Percentiles rank a stretch among this genome's conserved stretches.
phyloP scores from a whole-genome alignment of 2,113 vertebrate genomes.

The Strix aluco region DNA sequence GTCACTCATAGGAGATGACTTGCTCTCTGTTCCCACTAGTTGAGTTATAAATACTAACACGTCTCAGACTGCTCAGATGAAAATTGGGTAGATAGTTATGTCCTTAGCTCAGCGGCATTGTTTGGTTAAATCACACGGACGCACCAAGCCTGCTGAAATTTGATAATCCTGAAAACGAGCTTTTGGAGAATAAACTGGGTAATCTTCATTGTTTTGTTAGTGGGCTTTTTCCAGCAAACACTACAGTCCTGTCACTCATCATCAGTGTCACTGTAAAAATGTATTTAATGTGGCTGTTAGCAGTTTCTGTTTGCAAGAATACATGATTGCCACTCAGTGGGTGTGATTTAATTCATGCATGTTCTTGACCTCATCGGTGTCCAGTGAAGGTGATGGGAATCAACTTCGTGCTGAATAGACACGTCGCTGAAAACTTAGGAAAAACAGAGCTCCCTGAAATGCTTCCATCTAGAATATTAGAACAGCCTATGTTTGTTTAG shows the following conservation, averaged over 20 bases:
- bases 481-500: background rate
- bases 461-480: background rate
- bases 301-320: background rate
- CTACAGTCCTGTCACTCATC: background rate
- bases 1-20: accelerated
- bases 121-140: background rate
- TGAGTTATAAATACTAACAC: background rate
- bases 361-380: background rate
- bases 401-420: background rate
- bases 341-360: background rate
- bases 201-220: background rate
- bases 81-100: accelerated
- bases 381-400: background rate
- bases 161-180: background rate
- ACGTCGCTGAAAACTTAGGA: background rate
- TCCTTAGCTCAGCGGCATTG: background rate
- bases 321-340: accelerated
- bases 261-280: background rate
- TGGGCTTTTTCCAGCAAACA: background rate
- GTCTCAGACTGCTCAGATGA: background rate
- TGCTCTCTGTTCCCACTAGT: background rate
- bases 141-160: background rate
- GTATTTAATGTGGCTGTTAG: background rate
- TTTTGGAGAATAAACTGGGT: background rate
- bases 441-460: background rate